Percentiles rank a stretch among this genome's conserved stretches.
phyloP scores from a whole-genome alignment of 2,888 invertebrate species.

The Megamerina dolium region DNA sequence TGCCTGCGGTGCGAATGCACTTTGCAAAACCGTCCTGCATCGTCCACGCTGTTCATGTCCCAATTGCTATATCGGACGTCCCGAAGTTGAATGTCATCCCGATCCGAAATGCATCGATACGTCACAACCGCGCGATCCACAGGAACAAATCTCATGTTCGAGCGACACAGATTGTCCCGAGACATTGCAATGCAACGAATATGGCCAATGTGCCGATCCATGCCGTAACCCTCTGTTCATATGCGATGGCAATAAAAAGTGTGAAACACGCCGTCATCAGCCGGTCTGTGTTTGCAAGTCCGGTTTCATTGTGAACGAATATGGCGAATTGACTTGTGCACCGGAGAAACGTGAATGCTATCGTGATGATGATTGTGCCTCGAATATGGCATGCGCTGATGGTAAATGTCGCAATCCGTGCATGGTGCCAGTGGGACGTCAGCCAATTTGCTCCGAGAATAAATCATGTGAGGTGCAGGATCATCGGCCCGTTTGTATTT shows the following conservation, averaged over 20 bases:
- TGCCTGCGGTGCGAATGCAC: slow-evolving; percentile 82
- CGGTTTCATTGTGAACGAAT: slow-evolving; percentile 81
- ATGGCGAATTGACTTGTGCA: slow-evolving; percentile 80
- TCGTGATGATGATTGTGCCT: slow-evolving; percentile 75
- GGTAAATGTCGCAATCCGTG: slow-evolving; percentile 85
- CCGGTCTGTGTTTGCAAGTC: slow-evolving; percentile 85
- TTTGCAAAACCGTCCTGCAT: slow-evolving; percentile 79
- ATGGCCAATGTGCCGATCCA: slow-evolving; percentile 74
- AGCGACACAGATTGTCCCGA: slow-evolving; percentile 67
- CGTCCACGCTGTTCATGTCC: slow-evolving; percentile 83
- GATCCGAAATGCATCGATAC: slow-evolving; percentile 71
- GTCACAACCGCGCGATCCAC: slow-evolving; percentile 53
- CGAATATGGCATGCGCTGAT: slow-evolving; percentile 77
- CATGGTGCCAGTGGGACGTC: slow-evolving; percentile 54
- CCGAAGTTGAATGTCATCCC: slow-evolving; percentile 69
- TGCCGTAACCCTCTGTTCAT: slow-evolving; percentile 63
- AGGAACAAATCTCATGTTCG: slow-evolving; percentile 58
- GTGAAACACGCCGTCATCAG: slow-evolving; percentile 78
- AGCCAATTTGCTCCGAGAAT: slow-evolving; percentile 68
- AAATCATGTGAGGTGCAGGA: slow-evolving; percentile 84
- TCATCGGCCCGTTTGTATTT: slow-evolving; percentile 80
- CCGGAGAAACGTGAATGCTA: slow-evolving; percentile 75
- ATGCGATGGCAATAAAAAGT: slow-evolving; percentile 78
- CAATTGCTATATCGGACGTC: slow-evolving; percentile 79
- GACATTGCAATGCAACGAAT: slow-evolving; percentile 66